Evolutionary conservation across 2,888 invertebrate species (phyloP).

Genomic region (Myopa testacea): DNA sequence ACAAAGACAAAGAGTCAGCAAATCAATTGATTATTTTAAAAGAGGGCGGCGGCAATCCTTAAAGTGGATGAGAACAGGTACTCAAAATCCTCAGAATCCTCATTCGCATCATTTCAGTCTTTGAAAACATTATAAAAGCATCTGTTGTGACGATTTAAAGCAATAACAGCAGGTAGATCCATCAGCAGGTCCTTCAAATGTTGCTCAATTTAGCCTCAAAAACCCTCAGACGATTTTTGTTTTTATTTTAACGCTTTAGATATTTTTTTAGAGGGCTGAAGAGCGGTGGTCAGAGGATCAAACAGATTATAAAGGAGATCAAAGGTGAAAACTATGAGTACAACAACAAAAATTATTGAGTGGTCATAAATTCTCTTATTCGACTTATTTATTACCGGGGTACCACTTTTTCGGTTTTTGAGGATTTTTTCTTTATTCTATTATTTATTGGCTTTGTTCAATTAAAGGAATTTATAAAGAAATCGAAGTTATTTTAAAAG

Average conservation of each 20-base stretch:
- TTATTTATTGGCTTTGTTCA: conserved; percentile 10
- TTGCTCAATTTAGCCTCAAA: neutral
- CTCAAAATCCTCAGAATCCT: neutral
- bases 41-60: conserved; percentile 34
- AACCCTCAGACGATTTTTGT: too few relatives aligned
- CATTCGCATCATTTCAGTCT: neutral
- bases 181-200: neutral
- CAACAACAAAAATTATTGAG: neutral
- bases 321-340: neutral
- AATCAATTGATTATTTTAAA: conserved; percentile 16
- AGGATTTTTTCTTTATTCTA: too few relatives aligned
- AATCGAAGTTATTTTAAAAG: neutral
- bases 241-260: neutral
- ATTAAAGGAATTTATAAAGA: neutral
- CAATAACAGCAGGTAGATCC: conserved; percentile 23
- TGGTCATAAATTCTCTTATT: conserved; percentile 59
- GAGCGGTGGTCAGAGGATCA: too few relatives aligned
- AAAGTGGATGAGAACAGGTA: conserved; percentile 16
- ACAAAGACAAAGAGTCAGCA: neutral
- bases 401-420: too few relatives aligned
- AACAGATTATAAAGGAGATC: too few relatives aligned
- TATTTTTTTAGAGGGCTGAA: neutral
- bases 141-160: neutral
- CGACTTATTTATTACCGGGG: conserved; percentile 60
- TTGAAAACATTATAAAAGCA: neutral